Conservation (phyloP, 2,888 invertebrate genomes). For the Teinopalpus imperialis region DNA sequence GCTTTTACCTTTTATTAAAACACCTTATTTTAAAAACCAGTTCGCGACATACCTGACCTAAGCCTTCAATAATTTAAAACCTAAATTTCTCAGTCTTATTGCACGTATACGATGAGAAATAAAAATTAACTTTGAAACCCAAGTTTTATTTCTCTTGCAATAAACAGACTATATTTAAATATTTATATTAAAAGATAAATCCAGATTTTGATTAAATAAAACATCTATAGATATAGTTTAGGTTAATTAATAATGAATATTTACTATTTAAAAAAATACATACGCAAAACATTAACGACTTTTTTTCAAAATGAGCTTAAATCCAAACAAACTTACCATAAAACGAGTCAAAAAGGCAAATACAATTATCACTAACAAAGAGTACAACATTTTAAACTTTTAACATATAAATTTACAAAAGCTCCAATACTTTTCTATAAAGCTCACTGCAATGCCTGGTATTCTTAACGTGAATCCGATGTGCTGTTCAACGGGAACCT, state of each 20-base stretch:
- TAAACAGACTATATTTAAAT: neutral
- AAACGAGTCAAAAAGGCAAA: neutral
- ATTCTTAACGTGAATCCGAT: slow-evolving; percentile 25
- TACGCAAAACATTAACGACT: too few species aligned
- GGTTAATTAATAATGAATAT: too few species aligned
- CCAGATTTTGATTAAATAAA: too few species aligned
- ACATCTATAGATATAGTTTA: too few species aligned
- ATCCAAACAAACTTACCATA: slow-evolving; percentile 18
- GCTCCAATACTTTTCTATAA: neutral
- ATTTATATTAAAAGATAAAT: too few species aligned
- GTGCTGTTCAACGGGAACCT: slow-evolving; percentile 44
- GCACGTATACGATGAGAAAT: neutral
- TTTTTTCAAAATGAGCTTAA: too few species aligned
- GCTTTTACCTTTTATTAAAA: slow-evolving; percentile 24
- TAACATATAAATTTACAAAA: slow-evolving; percentile 3
- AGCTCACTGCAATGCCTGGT: slow-evolving; percentile 4
- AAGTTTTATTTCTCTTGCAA: slow-evolving; percentile 4
- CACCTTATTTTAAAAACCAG: slow-evolving; percentile 22
- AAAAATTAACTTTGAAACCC: neutral
- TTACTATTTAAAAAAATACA: too few species aligned
- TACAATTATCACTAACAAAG: slow-evolving; percentile 8
- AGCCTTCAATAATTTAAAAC: slow-evolving; percentile 16
- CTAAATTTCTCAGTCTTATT: slow-evolving; percentile 20
- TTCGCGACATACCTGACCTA: slow-evolving; percentile 21
- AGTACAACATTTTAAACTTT: slow-evolving; percentile 22